Evolutionary conservation across 2,888 invertebrate species (phyloP).

Genomic region (Xanthorhoe spadicearia): DNA sequence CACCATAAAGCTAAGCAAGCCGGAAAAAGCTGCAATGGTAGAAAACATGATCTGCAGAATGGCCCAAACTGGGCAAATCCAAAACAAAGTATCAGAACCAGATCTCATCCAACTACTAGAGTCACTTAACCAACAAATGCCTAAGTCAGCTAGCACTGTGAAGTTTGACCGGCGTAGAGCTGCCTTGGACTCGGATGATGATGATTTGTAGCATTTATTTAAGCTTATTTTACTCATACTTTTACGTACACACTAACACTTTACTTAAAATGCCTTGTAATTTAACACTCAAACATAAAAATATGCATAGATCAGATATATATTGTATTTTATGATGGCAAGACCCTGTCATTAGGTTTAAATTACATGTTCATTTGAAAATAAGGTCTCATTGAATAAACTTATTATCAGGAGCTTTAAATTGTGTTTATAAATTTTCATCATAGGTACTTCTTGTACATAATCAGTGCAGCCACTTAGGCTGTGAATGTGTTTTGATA

Average conservation of each 20-base stretch:
- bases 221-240: slow-evolving; percentile 18
- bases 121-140: slow-evolving; percentile 93
- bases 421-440: slow-evolving; percentile 11
- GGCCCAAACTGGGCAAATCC: slow-evolving; percentile 96
- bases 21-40: slow-evolving; percentile 97
- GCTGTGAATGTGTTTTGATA: too few species aligned
- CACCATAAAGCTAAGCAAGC: slow-evolving; percentile 96
- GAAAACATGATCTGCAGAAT: slow-evolving; percentile 97
- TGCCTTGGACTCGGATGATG: slow-evolving; percentile 94
- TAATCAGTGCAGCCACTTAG: too few species aligned
- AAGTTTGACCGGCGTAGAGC: slow-evolving; percentile 96
- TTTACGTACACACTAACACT: slow-evolving; percentile 34
- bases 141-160: slow-evolving; percentile 90
- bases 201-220: slow-evolving; percentile 70
- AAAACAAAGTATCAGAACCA: slow-evolving; percentile 92
- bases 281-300: slow-evolving; percentile 9
- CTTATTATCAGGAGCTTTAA: slow-evolving; percentile 11
- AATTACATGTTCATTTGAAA: background rate
- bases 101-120: slow-evolving; percentile 94
- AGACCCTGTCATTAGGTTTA: background rate
- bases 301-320: background rate
- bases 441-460: too few species aligned
- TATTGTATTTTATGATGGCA: background rate
- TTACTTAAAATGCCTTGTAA: slow-evolving; percentile 36
- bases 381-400: slow-evolving; percentile 11